Evolutionary conservation across 1,140 invertebrate genomes (phyloP).

Genomic region (Gryllus bimaculatus): DNA sequence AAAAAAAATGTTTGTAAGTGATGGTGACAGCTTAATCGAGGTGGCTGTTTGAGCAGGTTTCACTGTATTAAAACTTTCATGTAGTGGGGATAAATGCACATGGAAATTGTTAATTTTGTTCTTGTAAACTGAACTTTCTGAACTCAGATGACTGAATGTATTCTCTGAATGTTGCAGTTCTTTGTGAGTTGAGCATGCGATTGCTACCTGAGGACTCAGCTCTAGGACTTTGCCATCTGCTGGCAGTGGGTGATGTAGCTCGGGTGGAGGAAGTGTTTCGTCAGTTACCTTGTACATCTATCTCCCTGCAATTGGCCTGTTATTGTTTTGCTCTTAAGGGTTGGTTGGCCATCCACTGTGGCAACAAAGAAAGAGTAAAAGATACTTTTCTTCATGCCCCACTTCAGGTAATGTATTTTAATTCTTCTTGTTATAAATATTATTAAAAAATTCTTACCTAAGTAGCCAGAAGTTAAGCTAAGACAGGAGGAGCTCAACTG

Average conservation of each 20-base stretch:
- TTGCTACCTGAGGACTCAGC: slow-evolving; percentile 35
- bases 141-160: background rate
- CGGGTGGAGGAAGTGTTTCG: slow-evolving; percentile 29
- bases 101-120: background rate
- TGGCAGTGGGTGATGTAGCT: slow-evolving; percentile 28
- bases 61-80: too few species aligned
- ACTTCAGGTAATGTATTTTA: slow-evolving; percentile 1
- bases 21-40: too few species aligned
- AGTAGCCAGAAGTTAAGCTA: background rate
- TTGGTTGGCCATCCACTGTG: slow-evolving; percentile 24
- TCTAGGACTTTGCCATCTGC: slow-evolving; percentile 34
- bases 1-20: too few species aligned
- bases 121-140: background rate
- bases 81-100: too few species aligned
- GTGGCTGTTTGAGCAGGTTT: too few species aligned
- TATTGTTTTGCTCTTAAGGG: slow-evolving; percentile 35
- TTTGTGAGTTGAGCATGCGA: slow-evolving; percentile 33
- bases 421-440: background rate
- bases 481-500: background rate
- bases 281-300: slow-evolving; percentile 28
- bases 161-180: slow-evolving; percentile 29
- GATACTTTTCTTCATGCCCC: background rate
- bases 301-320: slow-evolving; percentile 31
- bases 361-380: background rate
- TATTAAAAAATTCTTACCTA: background rate